Evolutionary conservation across 1,140 invertebrate species (phyloP), one percentile per base, ranked within the genome.

Genomic region (Lineus longissimus): DNA sequence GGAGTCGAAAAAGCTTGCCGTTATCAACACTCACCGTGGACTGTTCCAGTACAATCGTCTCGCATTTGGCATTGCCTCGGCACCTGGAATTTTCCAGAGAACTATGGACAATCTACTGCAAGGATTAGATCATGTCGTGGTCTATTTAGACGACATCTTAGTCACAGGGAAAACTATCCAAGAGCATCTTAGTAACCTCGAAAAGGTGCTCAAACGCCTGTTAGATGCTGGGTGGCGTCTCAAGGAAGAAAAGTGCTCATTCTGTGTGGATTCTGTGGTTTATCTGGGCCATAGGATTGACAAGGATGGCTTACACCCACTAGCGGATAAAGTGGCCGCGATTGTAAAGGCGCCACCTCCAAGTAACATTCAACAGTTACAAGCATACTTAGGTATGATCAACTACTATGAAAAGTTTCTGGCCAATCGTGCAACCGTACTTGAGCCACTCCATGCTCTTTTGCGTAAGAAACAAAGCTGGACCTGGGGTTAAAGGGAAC

Each of bases 71-170:
- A 75, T 86, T 6, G 76, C 79, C 62, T 76, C 75, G 19, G 82
- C 83, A 0, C 82, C 84, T 22, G 68, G 74, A n/a, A 78, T 84
- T 62, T 87, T 86, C 65, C 82, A 87, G 68, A 41, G 76, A 62
- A 71, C 80, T 19, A 83, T 86, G 23, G 80, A 83, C 43, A 64
- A 75, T 62, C 33, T 77, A 1, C 63, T 85, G 36, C 55, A 61
- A 54, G 65, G 65, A 27, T 27, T 71, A 63, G 76, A 77, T 22
- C 31, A 58, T 6, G 56, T 55, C 0, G 27, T 60, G 29, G 59
- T 56, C 30, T 27, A 61, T 22, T 51, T 63, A 13, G 66, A 65
- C 59, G 66, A 69, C 19, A 69, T 69, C 33, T 31, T 71, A 1
- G 54, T 63, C 7, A 62, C 65, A 1, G 65, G 62, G 4, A n/a